phyloP scores from a whole-genome alignment of 2,888 invertebrate species.

The Charanyca ferruginea region DNA sequence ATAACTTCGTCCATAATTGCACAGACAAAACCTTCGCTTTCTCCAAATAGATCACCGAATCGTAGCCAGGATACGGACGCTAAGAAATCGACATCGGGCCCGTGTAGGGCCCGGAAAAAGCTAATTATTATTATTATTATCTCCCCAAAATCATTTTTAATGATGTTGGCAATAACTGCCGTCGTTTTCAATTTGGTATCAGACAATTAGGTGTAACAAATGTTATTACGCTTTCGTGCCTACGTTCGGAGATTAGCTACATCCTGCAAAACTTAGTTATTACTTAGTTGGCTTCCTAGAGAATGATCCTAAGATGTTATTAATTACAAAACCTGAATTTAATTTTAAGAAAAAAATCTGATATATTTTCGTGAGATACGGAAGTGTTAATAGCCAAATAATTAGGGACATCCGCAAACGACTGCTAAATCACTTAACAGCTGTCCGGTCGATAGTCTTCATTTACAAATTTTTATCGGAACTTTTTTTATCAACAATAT shows the following conservation, averaged over 20 bases:
- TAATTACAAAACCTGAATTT: not conserved
- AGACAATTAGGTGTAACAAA: not conserved
- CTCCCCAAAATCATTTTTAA: not conserved
- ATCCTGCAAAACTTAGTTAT: constrained; percentile 7
- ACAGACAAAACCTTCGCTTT: too few species aligned
- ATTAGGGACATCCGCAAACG: constrained; percentile 36
- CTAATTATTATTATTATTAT: too few species aligned
- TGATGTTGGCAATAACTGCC: too few species aligned
- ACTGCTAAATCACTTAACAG: constrained; percentile 1
- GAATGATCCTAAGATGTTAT: constrained; percentile 4
- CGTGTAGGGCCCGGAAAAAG: too few species aligned
- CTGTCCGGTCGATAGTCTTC: constrained; percentile 15
- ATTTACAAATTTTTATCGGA: not conserved
- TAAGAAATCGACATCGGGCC: too few species aligned
- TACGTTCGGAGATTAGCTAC: not conserved
- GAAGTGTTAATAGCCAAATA: constrained; percentile 22
- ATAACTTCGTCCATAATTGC: too few species aligned
- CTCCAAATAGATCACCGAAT: too few species aligned
- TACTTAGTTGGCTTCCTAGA: not conserved
- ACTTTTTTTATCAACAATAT: not conserved
- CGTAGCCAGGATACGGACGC: too few species aligned
- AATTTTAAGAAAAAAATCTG: not conserved
- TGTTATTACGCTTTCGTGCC: not conserved
- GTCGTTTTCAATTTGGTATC: not conserved
- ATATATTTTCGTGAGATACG: constrained; percentile 3